Conservation (phyloP, 2,888 invertebrate species). For the Lasioglossum marginatum region DNA sequence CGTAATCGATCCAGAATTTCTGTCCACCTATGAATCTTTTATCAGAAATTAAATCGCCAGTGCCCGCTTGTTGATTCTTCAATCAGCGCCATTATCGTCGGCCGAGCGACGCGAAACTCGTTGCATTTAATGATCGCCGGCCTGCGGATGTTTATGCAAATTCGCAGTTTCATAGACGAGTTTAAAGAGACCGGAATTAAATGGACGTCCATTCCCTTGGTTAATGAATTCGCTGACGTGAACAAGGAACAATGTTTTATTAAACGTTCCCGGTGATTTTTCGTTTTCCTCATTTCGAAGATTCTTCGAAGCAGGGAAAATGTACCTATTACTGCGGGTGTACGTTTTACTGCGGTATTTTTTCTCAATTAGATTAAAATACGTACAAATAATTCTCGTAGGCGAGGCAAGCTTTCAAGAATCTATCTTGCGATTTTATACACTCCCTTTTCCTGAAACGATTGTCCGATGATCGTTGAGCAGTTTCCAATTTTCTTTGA, state of each 20-base stretch:
- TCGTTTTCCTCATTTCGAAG: not conserved
- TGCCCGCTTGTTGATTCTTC: not conserved
- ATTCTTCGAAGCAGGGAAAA: not conserved
- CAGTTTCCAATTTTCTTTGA: not conserved
- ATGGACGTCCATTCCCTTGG: not conserved
- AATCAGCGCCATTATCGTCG: not conserved
- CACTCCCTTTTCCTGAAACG: not conserved
- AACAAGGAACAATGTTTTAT: not conserved
- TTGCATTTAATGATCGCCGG: constrained; percentile 9
- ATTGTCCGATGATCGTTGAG: not conserved
- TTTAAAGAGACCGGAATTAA: not conserved
- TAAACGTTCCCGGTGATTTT: not conserved
- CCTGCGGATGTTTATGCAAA: constrained; percentile 6
- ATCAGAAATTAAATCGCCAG: constrained; percentile 30
- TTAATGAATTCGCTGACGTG: constrained; percentile 3
- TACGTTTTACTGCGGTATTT: too few species aligned
- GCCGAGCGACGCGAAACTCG: not conserved
- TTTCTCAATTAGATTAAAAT: too few species aligned
- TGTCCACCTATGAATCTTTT: not conserved
- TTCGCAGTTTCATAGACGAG: not conserved
- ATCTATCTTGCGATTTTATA: not conserved
- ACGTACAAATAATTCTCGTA: too few species aligned
- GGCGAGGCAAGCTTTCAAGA: too few species aligned
- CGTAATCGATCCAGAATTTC: constrained; percentile 49
- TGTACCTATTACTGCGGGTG: too few species aligned